Conservation (phyloP, 1,140 invertebrate species). For the Akabosia matsudoensis region DNA sequence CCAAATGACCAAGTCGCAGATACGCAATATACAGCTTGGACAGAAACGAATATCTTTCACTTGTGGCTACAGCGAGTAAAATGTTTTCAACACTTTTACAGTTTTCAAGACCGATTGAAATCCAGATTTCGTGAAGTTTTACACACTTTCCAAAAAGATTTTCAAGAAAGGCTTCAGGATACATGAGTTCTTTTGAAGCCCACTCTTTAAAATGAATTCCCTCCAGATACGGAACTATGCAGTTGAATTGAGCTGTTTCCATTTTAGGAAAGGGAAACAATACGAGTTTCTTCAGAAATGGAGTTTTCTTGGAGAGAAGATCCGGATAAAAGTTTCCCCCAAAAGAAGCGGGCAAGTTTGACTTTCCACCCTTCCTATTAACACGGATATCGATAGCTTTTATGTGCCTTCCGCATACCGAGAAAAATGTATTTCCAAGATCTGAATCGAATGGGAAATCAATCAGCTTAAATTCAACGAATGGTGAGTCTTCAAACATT, state of each 20-base stretch:
- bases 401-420: neutral
- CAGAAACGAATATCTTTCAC: neutral
- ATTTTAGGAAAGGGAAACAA: neutral
- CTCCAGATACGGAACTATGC: neutral
- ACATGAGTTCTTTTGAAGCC: neutral
- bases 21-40: neutral
- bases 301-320: neutral
- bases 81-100: slow-evolving; percentile 6
- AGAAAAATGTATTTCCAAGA: neutral
- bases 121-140: neutral
- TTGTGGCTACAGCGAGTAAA: neutral
- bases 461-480: neutral
- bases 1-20: slow-evolving; percentile 7
- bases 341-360: neutral
- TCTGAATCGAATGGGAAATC: neutral
- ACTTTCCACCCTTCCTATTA: neutral
- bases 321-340: neutral
- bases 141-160: neutral
- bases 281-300: slow-evolving; percentile 1
- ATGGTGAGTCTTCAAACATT: slow-evolving; percentile 8
- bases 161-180: neutral
- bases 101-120: neutral
- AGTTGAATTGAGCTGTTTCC: neutral
- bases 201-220: neutral
- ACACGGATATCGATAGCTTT: neutral